phyloP scores from a whole-genome alignment of 2,113 vertebrate genomes.

The Cnemophilus loriae region DNA sequence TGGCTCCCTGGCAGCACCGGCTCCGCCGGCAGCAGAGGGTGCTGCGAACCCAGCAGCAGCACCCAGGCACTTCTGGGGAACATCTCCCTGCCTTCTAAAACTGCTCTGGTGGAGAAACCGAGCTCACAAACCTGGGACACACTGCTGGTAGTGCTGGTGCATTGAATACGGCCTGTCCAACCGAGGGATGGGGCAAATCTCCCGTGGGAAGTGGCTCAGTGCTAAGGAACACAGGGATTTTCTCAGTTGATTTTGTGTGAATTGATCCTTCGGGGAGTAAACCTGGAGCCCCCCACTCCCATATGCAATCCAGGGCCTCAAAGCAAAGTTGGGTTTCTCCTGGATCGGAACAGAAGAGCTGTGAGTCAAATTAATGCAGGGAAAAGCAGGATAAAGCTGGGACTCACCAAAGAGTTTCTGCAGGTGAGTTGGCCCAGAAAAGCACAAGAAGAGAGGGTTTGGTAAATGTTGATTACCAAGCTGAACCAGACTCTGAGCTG shows the following conservation, averaged over 20 bases:
- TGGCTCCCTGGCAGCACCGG: not conserved
- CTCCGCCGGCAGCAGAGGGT: conserved; percentile 22
- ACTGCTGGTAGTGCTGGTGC: fast-evolving
- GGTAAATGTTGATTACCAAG: not conserved
- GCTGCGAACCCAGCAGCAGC: not conserved
- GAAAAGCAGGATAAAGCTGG: not conserved
- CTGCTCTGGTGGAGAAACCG: not conserved
- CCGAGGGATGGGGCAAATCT: not conserved
- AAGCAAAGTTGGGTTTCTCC: not conserved
- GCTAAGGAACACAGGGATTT: not conserved
- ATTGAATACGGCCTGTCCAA: fast-evolving
- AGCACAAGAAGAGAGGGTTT: not conserved
- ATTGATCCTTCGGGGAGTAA: not conserved
- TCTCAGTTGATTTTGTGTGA: not conserved
- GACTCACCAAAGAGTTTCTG: not conserved
- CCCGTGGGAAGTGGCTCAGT: not conserved
- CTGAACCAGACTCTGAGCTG: not conserved
- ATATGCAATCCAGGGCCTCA: not conserved
- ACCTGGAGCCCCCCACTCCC: not conserved
- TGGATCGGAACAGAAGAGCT: not conserved
- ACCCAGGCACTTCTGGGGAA: fast-evolving
- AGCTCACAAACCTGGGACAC: not conserved
- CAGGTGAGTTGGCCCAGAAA: not conserved
- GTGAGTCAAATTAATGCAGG: not conserved
- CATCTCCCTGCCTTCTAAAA: not conserved